These are phyloP conservation scores for Hipposideros armiger DNA, from an alignment of 2,113 vertebrate genomes.

Conservation along the genomic window DNA sequence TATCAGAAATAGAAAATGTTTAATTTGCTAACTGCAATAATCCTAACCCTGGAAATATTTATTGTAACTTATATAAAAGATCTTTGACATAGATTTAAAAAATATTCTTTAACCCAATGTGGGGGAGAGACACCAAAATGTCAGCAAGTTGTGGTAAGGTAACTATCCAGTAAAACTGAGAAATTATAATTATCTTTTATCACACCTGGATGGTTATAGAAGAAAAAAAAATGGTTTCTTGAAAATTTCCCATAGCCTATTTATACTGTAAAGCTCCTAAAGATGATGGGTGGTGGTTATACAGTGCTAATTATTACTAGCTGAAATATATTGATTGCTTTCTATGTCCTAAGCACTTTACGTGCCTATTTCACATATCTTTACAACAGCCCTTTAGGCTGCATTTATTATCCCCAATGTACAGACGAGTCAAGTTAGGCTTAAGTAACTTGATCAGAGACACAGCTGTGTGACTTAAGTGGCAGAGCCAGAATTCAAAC, in stretches of 20 bases:
- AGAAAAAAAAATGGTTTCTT: conserved; percentile 13
- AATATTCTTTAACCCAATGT: background rate
- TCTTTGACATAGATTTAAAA: conserved; percentile 50
- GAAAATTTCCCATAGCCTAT: conserved; percentile 24
- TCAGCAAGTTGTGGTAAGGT: background rate
- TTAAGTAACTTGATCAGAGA: background rate
- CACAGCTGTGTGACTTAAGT: background rate
- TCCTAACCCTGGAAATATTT: background rate
- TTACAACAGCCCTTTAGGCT: background rate
- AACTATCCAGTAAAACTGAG: conserved; percentile 4
- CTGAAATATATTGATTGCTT: background rate
- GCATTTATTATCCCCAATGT: background rate
- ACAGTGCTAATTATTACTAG: background rate
- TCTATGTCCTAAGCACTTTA: background rate
- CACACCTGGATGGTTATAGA: background rate
- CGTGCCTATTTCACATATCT: conserved; percentile 5
- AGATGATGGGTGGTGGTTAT: background rate
- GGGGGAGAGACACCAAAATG: background rate
- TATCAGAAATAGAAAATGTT: conserved; percentile 68
- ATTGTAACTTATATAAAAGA: background rate
- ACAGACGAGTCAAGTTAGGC: background rate
- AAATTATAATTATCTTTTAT: conserved; percentile 36
- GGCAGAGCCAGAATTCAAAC: background rate
- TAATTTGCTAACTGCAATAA: background rate
- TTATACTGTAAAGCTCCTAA: conserved; percentile 34